Evolutionary conservation across 2,888 invertebrate genomes (phyloP), one percentile per base, ranked within the genome.

Genomic region (Petrolisthes manimaculis): DNA sequence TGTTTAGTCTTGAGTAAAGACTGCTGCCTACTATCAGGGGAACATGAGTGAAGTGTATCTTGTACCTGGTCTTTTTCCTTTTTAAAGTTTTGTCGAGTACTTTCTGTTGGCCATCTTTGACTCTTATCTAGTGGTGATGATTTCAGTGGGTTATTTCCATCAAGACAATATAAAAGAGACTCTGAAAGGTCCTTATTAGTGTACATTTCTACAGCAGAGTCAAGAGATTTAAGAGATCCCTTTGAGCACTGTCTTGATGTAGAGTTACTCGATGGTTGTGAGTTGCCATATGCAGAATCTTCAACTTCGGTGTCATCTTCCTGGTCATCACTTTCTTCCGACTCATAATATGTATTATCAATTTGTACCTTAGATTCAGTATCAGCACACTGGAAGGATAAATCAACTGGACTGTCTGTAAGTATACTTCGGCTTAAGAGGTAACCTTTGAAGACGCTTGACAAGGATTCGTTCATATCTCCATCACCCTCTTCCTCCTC

Each of bases 391-490:
- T 86, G 18, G 1, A 71, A 37, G 37, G 90, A 88, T 24, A 88
- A 78, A 74, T 90, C 88, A 78, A 88, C 83, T 54, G 88, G 90
- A 69, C 79, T 90, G 53, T 90, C 90, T 14, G 91, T 89, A 3
- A 89, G 80, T 71, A 91, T 91, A 55, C 91, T 91, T 21, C 91
- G 85, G 78, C 82, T 91, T 6, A 89, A 53, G 54, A 91, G 86
- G 71, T 91, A 91, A 53, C 89, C 91, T 56, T 88, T 89, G 55
- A 91, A 91, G 3, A 91, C 86, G 24, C 88, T 84, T 3, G 91
- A 86, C 14, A 91, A 83, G 21, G 89, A 87, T 55, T 91, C 89
- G 71, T 91, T 83, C 67, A 86, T 74, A 21, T 24, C 75, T n/a
- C 69, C 86, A 55, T 82, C 71, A n/a, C 56, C 82, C 6, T 83